phyloP scores from a whole-genome alignment of 2,797 vertebrate species.

The Myotis findleyi region DNA sequence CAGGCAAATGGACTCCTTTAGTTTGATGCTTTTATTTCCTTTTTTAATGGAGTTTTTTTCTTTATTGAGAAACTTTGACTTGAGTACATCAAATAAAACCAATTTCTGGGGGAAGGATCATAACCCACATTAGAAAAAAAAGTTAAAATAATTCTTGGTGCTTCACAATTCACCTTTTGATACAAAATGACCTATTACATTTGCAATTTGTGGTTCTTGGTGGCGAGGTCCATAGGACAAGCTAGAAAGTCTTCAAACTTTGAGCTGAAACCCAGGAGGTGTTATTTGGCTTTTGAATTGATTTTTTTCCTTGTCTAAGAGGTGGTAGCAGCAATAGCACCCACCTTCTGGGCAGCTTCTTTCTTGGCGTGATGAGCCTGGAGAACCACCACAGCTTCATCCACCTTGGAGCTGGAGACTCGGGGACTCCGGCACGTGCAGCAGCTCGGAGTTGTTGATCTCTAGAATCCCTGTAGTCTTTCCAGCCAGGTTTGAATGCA shows the following conservation, averaged over 20 bases:
- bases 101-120: conserved; percentile 68
- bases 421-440: conserved; percentile 99
- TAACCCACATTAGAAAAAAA: conserved; percentile 81
- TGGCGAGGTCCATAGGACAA: conserved; percentile 83
- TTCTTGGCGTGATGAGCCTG: conserved; percentile 99
- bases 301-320: conserved; percentile 86
- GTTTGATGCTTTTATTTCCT: not conserved
- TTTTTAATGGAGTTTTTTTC: conserved; percentile 78
- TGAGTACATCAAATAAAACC: conserved; percentile 87
- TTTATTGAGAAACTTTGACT: conserved; percentile 89
- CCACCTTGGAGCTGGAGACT: conserved; percentile 98
- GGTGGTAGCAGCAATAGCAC: conserved; percentile 91
- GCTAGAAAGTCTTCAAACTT: conserved; percentile 81
- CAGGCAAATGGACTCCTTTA: not conserved
- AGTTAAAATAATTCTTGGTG: conserved; percentile 80
- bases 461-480: conserved; percentile 99
- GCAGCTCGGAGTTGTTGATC: conserved; percentile 97
- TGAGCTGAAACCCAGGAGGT: conserved; percentile 79
- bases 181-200: conserved; percentile 86
- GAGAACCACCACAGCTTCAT: conserved; percentile 97
- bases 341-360: conserved; percentile 97
- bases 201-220: conserved; percentile 79
- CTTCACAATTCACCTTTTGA: conserved; percentile 82
- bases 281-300: conserved; percentile 88
- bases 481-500: conserved; percentile 97